Evolutionary conservation across 2,113 vertebrate species (phyloP).

Genomic region (Chlamydotis undulata): DNA sequence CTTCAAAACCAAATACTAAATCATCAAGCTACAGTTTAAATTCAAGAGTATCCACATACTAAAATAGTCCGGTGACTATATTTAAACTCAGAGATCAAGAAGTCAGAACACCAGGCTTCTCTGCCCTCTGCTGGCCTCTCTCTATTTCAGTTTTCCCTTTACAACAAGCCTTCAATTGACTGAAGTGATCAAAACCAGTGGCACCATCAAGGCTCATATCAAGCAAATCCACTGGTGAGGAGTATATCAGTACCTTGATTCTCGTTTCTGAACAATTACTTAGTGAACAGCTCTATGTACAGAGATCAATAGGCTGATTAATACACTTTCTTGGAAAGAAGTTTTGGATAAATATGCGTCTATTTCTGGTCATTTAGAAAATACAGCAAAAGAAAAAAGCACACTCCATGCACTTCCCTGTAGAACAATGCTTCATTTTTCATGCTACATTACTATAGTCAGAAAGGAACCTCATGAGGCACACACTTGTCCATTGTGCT

Average conservation of each 20-base stretch:
- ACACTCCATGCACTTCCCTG: background rate
- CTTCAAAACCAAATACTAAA: background rate
- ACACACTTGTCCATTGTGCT: background rate
- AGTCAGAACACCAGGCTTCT: background rate
- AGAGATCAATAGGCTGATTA: background rate
- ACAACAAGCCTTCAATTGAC: background rate
- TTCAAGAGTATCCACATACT: background rate
- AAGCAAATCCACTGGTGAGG: background rate
- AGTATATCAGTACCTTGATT: background rate
- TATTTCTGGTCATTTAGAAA: background rate
- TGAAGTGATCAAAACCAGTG: background rate
- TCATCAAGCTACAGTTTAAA: background rate
- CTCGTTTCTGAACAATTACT: background rate
- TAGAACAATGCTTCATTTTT: background rate
- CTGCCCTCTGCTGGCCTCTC: slow-evolving; percentile 4
- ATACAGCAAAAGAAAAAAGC: background rate
- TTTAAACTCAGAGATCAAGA: background rate
- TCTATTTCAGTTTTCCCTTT: background rate
- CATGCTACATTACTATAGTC: background rate
- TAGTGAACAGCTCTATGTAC: background rate
- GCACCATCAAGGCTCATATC: background rate
- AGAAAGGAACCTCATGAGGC: background rate
- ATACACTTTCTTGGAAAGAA: background rate
- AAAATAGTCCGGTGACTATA: background rate
- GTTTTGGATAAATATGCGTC: background rate